Evolutionary conservation across 2,888 invertebrate species (phyloP), one percentile per base, ranked within the genome.

Genomic region (Gastrophysa polygoni): DNA sequence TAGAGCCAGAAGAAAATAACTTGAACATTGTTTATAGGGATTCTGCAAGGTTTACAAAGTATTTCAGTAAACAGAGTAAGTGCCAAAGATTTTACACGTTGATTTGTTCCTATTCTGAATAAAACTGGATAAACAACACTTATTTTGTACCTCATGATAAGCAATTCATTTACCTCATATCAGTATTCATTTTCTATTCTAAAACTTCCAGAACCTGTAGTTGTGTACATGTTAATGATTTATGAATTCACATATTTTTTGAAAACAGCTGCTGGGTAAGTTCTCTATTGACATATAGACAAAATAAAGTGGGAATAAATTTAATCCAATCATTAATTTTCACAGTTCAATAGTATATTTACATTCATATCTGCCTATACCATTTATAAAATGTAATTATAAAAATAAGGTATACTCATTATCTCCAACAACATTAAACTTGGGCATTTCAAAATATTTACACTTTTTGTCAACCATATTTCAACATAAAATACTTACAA

Each of bases 1-100:
- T 91, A 63, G 87, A 89, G 52, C 86, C 88, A 0, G 83, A 82
- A 51, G 84, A 87, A 77, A 91, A 92, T 83, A 85, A 88, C 49
- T 82, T 91, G 11, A 88, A 86, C 79, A 83, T 92, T 34, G 88
- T 91, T 55, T 88, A 85, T 72, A 83, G 85, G 54, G 85, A 84
- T 61, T 85, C 85, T 77, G 85, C 84, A 75, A 82, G 71, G 60
- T 78, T 80, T 68, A 79, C 79, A 8, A 78, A 77, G 70, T 78
- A 81, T 70, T 76, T 77, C 67, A 80, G 81, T 69, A 78, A 79
- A 64, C 74, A 74, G 51, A 79, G 78, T 64, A 72, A 68, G 51
- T 77, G 75, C 68, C 60, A 72, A 59, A 64, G 70, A 56, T 80
- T 79, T 74, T 81, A 78, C 69, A 68, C 72, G 16, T 67, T 81